Evolutionary conservation across 2,113 vertebrate genomes (phyloP).

Genomic region (Gymnarchus niloticus): DNA sequence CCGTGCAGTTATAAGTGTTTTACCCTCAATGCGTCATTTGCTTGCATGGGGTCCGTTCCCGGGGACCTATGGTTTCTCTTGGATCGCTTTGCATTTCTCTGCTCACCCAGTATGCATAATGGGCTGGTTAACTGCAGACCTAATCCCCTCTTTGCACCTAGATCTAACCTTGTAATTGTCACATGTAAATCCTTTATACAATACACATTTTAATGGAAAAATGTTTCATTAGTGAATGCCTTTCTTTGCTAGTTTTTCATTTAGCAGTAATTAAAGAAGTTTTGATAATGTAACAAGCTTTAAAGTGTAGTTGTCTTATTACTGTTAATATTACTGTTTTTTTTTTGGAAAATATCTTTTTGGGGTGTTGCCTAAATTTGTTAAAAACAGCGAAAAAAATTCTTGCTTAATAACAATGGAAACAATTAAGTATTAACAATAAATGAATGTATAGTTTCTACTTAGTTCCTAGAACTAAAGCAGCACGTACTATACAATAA

Average conservation of each 20-base stretch:
- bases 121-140: neutral
- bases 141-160: neutral
- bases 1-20: conserved; percentile 14
- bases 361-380: neutral
- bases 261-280: too few species aligned
- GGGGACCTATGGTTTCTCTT: conserved; percentile 5
- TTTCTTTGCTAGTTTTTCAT: neutral
- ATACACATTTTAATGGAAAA: neutral
- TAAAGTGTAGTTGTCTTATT: neutral
- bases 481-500: neutral
- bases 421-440: neutral
- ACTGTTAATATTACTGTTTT: neutral
- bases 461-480: neutral
- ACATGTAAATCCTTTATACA: neutral
- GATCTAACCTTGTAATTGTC: neutral
- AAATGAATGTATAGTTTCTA: neutral
- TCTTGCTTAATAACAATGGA: neutral
- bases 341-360: neutral
- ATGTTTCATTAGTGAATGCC: neutral
- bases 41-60: neutral
- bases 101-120: neutral
- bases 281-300: neutral
- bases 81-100: neutral
- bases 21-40: conserved; percentile 12
- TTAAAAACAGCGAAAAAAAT: neutral